Base-by-base conservation (phyloP, 2,113 vertebrate species). In the Ptyas mucosa region DNA sequence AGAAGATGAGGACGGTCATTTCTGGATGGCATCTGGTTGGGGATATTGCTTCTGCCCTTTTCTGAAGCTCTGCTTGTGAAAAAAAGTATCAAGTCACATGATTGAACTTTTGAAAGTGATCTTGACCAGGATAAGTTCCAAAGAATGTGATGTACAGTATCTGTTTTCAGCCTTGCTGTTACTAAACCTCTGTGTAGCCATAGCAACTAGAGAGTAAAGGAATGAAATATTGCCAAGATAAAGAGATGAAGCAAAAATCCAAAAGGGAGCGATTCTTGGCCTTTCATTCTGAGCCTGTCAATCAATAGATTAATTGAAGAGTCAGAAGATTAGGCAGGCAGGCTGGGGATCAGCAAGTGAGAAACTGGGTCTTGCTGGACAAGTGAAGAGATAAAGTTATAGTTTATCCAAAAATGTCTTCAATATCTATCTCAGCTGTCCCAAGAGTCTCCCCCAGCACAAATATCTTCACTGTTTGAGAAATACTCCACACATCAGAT, bases 271-370 rank as follows among this genome's bases (percentile, higher is more conserved):
- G 58, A 88, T 87, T 58, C 85, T 18, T 34, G 11, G 5, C 26
- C 86, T 34, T 88, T 46, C 86, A 51, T 39, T 39, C 58, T 49
- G 18, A 53, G n/a, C 58, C 87, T 88, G 87, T 23, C 87, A 43
- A 75, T 92, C 86, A 75, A 92, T 43, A 54, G 39, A 69, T 92
- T 52, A 92, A 92, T 92, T 43, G 64, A 87, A 75, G 86, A 86
- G 3, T 29, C 20, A 58, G 86, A 43, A 55, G 81, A n/a, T 91
- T n/a, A 91, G 75, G 75, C 39, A 9, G 12, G 11, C 4, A 15
- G 15, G 53, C 21, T 85, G 39, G 34, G 55, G 90, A 91, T 91
- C 90, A 57, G 53, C 8, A 18, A 26, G 15, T n/a, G 26, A 34
- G 52, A 69, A 51, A n/a, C 49, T 53, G 23, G 2, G 26, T 29